Evolutionary conservation across 2,888 invertebrate genomes (phyloP).

Genomic region (Plutella xylostella): DNA sequence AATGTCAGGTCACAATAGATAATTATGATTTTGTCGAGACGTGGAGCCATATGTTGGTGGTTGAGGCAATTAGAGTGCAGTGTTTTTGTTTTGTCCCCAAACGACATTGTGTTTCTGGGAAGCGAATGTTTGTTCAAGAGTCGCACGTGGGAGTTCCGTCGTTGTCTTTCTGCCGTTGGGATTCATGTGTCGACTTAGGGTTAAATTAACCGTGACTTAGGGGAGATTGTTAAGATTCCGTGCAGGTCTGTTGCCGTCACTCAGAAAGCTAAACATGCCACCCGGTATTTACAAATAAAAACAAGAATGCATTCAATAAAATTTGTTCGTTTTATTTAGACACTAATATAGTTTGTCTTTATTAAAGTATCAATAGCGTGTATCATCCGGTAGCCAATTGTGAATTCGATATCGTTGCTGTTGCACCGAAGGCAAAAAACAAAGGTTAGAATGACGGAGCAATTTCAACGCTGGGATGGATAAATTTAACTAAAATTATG

Average conservation of each 20-base stretch:
- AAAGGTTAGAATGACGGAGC: not conserved
- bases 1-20: conserved; percentile 29
- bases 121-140: conserved; percentile 40
- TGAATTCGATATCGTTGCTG: conserved; percentile 41
- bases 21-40: conserved; percentile 30
- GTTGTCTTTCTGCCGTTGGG: conserved; percentile 34
- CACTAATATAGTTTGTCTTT: no score
- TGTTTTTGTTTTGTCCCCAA: conserved; percentile 42
- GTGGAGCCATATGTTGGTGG: conserved; percentile 31
- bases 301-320: not conserved
- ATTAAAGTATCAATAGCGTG: not conserved
- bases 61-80: conserved; percentile 42
- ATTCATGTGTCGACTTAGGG: conserved; percentile 53
- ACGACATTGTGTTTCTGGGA: conserved; percentile 59
- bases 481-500: conserved; percentile 21
- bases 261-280: conserved; percentile 39
- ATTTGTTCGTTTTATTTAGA: not conserved
- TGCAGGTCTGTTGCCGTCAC: conserved; percentile 44
- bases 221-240: conserved; percentile 59
- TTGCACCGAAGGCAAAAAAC: conserved; percentile 33
- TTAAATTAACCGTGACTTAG: conserved; percentile 65
- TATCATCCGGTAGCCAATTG: conserved; percentile 35
- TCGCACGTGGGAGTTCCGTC: conserved; percentile 51
- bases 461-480: conserved; percentile 17
- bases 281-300: conserved; percentile 18